Evolutionary conservation across 1,140 invertebrate species (phyloP).

Genomic region (Polyergus mexicanus): DNA sequence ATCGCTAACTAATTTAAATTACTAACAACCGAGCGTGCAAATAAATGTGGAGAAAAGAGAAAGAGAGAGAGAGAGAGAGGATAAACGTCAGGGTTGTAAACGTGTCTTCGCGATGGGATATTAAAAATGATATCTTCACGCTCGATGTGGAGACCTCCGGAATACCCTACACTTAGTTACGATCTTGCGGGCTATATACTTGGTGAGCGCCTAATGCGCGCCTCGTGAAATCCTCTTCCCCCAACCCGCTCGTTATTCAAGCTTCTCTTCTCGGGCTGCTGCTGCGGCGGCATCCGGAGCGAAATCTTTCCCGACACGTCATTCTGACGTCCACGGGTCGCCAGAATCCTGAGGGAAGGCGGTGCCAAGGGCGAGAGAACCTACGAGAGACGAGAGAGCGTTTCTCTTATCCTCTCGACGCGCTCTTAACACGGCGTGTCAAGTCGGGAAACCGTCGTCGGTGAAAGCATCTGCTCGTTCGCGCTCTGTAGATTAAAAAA

Average conservation of each 20-base stretch:
- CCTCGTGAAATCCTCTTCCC: not conserved
- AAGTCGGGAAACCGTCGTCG: constrained; percentile 66
- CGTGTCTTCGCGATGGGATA: constrained; percentile 31
- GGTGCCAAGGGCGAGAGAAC: constrained; percentile 12
- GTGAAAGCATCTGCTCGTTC: constrained; percentile 68
- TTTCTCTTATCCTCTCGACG: constrained; percentile 3
- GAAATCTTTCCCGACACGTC: constrained; percentile 72
- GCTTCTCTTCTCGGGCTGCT: constrained; percentile 29
- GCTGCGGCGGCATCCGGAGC: constrained; percentile 60
- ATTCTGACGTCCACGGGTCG: constrained; percentile 63
- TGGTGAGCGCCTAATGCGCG: constrained; percentile 50
- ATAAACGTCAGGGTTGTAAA: constrained; percentile 47
- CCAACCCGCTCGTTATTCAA: constrained; percentile 54
- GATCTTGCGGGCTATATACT: constrained; percentile 42
- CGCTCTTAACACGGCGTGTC: constrained; percentile 67
- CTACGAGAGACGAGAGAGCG: constrained; percentile 22
- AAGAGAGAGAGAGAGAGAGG: not conserved
- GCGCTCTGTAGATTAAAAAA: constrained; percentile 66
- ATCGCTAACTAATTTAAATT: not conserved
- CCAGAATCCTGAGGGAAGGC: constrained; percentile 43
- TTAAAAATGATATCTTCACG: constrained; percentile 70
- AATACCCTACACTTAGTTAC: constrained; percentile 58
- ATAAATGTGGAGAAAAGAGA: not conserved
- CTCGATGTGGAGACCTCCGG: constrained; percentile 47
- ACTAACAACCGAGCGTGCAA: not conserved